Evolutionary conservation across 2,113 vertebrate genomes (phyloP), one percentile per base, ranked within the genome.

Genomic region (Riparia riparia): DNA sequence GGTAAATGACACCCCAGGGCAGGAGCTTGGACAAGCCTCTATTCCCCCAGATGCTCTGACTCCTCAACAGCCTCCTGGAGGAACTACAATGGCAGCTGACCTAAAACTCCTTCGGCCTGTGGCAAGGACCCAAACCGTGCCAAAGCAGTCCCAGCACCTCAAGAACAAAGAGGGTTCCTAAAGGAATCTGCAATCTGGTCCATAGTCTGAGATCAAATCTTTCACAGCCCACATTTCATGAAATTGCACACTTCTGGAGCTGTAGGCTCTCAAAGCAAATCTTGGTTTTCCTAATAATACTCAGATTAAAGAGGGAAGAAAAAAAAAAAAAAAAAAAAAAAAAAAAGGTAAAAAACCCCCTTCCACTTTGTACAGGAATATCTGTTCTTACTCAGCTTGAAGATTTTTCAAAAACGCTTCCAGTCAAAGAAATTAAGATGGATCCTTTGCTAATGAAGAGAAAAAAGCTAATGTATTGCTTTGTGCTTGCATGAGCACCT

Each of bases 261-360:
- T 41, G 29, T 14, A 73, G 71, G 21, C 28, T 86, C 31, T 49
- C 45, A 57, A 80, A 70, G 32, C 3, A 53, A 56, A 90, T 73
- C 7, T 32, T 39, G 12, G 2, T 45, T 90, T 78, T 66, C 32
- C 58, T 22, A 42, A 7, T 51, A 65, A 58, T 29, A 72, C n/a
- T 4, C 14, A 34, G n/a, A 17, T 19, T 39, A 1, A 31, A 22
- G 37, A 9, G 37, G 37, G 37, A 29, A 47, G 37, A 29, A 47
- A 49, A 31, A 2, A 84, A 42, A 60, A 54, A 21, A 2, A 9
- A 29, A 6, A 20, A 42, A 12, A 12, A 12, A 9, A 26, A 24
- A 57, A 34, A n/a, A 57, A n/a, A 22, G 17, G 0, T 2, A 0
- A 25, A 9, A 39, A 34, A 20, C 1, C 0, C 7, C 9, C 25